Evolutionary conservation across 2,888 invertebrate genomes (phyloP), one percentile per base, ranked within the genome.

Genomic region (Zelleria hepariella): DNA sequence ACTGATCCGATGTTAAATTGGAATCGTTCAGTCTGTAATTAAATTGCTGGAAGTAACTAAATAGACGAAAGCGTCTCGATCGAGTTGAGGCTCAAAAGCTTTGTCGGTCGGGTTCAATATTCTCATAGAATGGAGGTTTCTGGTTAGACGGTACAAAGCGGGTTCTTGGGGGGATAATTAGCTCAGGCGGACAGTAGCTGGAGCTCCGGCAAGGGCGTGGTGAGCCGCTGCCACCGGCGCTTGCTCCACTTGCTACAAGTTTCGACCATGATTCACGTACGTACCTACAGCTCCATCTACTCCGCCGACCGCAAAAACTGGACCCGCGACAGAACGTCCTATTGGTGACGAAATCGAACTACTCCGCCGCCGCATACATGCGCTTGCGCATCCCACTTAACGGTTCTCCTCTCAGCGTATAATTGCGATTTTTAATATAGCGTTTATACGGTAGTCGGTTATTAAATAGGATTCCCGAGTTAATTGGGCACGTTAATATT

Each of bases 401-500:
- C 82, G 80, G 80, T 80, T 75, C 75, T 77, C 76, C 74, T 73
- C 75, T 72, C 72, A 20, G 5, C 25, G 57, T 57, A n/a, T n/a
- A 59, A 61, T 59, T 61, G 57, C 59, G 54, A 59, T 57, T 78
- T 76, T 82, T 79, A 83, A 82, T 80, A 76, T 71, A 71, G 73
- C 77, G 71, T 82, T 83, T 83, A 81, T 80, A 81, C 80, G 79
- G 79, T 80, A 79, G 82, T 81, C 78, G 73, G 77, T 82, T 82
- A 82, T 80, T 82, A 81, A 82, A 78, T 80, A 80, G 81, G 78
- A 80, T 77, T 79, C 78, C 68, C 73, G 71, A 72, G 75, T 78
- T 82, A 83, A 82, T 82, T 82, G 78, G 74, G 70, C 74, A 77
- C 73, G 70, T 78, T 80, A 77, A 75, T 72, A 73, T 72, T 74